Conservation (phyloP, 2,797 vertebrate genomes). For the Aulostomus chinensis region DNA sequence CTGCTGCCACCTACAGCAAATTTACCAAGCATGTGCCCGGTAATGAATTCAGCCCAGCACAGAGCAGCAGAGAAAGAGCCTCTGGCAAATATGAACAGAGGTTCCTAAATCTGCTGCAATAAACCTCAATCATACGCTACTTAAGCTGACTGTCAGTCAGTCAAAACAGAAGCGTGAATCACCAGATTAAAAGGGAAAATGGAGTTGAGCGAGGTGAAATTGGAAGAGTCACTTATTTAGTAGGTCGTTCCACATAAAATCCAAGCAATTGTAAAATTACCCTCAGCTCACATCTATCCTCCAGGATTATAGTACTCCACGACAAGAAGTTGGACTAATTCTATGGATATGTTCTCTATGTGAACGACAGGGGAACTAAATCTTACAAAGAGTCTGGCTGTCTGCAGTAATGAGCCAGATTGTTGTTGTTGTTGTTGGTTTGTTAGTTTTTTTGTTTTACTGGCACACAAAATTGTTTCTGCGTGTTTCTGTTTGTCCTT, state of each 20-base stretch:
- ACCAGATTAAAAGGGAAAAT: constrained; percentile 51
- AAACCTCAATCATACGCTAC: constrained; percentile 66
- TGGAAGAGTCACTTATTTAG: constrained; percentile 52
- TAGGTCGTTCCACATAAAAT: constrained; percentile 44
- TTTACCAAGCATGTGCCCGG: constrained; percentile 26
- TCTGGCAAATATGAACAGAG: constrained; percentile 64
- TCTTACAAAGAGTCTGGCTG: not conserved
- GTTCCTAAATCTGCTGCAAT: constrained; percentile 68
- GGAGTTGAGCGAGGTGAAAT: constrained; percentile 54
- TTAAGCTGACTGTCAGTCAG: constrained; percentile 68
- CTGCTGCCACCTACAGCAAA: constrained; percentile 74
- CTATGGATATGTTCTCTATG: not conserved
- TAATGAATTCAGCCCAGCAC: constrained; percentile 68
- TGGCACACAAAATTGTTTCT: constrained; percentile 3
- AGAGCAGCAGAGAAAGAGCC: constrained; percentile 55
- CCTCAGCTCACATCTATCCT: constrained; percentile 17
- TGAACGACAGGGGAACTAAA: not conserved
- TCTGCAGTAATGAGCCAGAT: not conserved
- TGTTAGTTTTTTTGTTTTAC: not conserved
- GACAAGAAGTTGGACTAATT: constrained; percentile 11
- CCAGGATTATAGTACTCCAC: constrained; percentile 26
- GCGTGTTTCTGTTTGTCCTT: not conserved
- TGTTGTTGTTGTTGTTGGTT: too few relatives aligned
- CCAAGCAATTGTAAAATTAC: constrained; percentile 32
- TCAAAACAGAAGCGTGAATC: constrained; percentile 59